A percentile compares a stretch with the other conserved stretches of the same genome.
phyloP scores from a whole-genome alignment of 2,113 vertebrate species.

The Python bivittatus region DNA sequence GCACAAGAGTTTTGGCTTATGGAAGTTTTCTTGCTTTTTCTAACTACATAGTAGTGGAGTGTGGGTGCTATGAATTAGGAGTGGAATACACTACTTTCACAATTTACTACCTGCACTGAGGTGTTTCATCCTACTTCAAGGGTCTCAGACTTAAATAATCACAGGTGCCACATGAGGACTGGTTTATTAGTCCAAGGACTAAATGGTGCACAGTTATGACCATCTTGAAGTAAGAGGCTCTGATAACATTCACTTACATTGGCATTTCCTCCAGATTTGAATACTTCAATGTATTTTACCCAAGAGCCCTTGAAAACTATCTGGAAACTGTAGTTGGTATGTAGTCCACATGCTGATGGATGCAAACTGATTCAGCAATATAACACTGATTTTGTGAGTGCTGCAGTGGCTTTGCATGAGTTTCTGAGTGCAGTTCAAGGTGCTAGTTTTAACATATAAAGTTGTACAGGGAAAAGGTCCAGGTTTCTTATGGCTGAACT shows the following conservation, averaged over 20 bases:
- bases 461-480: not conserved
- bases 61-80: not conserved
- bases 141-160: not conserved
- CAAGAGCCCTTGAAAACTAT: not conserved
- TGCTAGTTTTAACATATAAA: not conserved
- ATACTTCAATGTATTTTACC: not conserved
- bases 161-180: not conserved
- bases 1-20: not conserved
- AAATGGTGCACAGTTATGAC: not conserved
- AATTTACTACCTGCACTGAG: not conserved
- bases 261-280: not conserved
- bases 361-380: not conserved
- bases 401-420: not conserved
- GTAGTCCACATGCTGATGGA: not conserved
- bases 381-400: not conserved
- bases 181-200: not conserved
- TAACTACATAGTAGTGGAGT: not conserved
- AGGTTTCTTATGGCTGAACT: not conserved
- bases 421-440: not conserved
- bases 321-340: not conserved
- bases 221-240: not conserved
- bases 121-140: not conserved
- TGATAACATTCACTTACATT: not conserved
- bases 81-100: not conserved
- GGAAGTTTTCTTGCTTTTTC: not conserved